Evolutionary conservation across 1,140 invertebrate genomes (phyloP).

Genomic region (Meteorus sp.): DNA sequence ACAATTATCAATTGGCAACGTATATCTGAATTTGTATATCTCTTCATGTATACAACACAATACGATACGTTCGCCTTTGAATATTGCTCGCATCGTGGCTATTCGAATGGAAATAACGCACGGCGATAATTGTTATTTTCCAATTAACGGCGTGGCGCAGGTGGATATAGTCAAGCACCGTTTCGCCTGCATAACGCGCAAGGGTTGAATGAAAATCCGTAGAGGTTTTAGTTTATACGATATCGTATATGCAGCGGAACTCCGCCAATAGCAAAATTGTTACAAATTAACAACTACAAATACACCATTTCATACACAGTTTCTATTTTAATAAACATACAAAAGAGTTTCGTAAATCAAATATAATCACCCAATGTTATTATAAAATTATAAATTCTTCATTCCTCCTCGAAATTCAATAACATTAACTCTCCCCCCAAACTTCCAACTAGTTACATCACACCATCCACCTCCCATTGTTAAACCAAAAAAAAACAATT

Average conservation of each 20-base stretch:
- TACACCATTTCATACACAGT: background rate
- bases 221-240: background rate
- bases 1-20: background rate
- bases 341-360: too few species aligned
- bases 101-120: conserved; percentile 13
- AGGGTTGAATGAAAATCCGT: background rate
- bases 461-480: too few species aligned
- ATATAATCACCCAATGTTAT: background rate
- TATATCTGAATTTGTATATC: background rate
- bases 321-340: background rate
- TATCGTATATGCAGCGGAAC: background rate
- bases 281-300: conserved; percentile 1
- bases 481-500: too few species aligned
- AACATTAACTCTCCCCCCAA: background rate
- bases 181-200: too few species aligned
- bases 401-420: background rate
- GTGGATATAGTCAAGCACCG: conserved; percentile 2
- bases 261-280: background rate
- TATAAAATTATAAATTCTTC: background rate
- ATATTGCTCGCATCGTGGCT: conserved; percentile 1
- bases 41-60: background rate
- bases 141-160: conserved; percentile 23
- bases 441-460: too few species aligned
- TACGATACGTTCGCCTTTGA: background rate
- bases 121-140: conserved; percentile 27